Evolutionary conservation across 2,797 vertebrate genomes (phyloP).

Genomic region (Martes flavigula): DNA sequence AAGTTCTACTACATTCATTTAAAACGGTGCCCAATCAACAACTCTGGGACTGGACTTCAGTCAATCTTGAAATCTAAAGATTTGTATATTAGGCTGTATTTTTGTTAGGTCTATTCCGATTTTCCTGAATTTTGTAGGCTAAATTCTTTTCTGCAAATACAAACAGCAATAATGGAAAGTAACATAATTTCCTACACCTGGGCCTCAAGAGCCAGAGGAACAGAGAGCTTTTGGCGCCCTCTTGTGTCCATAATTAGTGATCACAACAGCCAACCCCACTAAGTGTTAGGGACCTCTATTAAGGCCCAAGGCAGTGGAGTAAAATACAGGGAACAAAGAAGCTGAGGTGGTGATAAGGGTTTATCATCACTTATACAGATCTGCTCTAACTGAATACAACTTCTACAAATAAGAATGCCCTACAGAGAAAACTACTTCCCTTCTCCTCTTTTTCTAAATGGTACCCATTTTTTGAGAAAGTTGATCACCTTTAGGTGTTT

Average conservation of each 20-base stretch:
- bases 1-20: neutral
- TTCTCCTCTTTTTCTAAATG: neutral
- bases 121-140: neutral
- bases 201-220: neutral
- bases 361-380: neutral
- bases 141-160: neutral
- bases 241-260: conserved; percentile 28
- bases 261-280: neutral
- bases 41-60: neutral
- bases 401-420: neutral
- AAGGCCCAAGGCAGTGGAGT: neutral
- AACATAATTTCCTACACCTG: neutral
- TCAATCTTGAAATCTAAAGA: neutral
- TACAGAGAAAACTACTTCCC: neutral
- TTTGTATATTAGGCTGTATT: neutral
- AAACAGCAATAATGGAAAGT: neutral
- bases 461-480: neutral
- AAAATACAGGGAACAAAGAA: neutral
- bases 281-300: neutral
- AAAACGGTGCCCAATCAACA: neutral
- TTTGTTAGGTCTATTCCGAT: neutral
- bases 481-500: neutral
- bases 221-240: conserved; percentile 9
- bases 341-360: neutral
- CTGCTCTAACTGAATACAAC: neutral